phyloP scores from a whole-genome alignment of 2,888 invertebrate species.

The Electrophaes corylata region DNA sequence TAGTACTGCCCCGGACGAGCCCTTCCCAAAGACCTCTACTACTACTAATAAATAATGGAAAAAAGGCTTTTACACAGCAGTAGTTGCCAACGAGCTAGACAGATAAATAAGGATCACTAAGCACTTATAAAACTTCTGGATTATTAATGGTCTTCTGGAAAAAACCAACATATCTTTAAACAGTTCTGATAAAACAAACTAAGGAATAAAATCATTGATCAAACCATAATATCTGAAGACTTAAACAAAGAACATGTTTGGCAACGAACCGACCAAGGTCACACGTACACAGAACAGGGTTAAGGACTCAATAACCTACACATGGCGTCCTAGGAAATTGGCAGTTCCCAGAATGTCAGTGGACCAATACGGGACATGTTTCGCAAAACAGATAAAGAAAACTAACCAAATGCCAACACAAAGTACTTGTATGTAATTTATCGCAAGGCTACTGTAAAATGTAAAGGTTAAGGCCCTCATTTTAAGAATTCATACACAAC shows the following conservation, averaged over 20 bases:
- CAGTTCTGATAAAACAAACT: slow-evolving; percentile 8
- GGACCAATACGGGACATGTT: slow-evolving; percentile 11
- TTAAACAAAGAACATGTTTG: slow-evolving; percentile 14
- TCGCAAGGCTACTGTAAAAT: slow-evolving; percentile 7
- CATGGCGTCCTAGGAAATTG: slow-evolving; percentile 15
- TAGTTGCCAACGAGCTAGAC: too few relatives aligned
- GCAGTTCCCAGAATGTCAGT: slow-evolving; percentile 19
- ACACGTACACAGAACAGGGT: slow-evolving; percentile 16
- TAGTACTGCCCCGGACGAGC: too few relatives aligned
- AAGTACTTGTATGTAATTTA: not conserved
- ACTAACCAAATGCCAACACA: not conserved
- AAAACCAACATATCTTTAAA: not conserved
- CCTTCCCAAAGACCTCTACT: too few relatives aligned
- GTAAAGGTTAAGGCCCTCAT: slow-evolving; percentile 42
- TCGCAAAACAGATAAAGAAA: slow-evolving; percentile 6
- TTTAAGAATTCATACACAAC: slow-evolving; percentile 46
- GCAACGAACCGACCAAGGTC: slow-evolving; percentile 13
- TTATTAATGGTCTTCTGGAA: not conserved
- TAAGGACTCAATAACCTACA: slow-evolving; percentile 19
- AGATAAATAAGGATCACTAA: too few relatives aligned
- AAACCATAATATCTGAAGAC: not conserved
- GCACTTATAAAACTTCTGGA: too few relatives aligned
- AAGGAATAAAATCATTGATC: not conserved
- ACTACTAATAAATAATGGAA: too few relatives aligned
- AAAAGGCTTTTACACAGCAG: too few relatives aligned